Base-by-base conservation (phyloP, 2,888 invertebrate species). In the Operophtera brumata region DNA sequence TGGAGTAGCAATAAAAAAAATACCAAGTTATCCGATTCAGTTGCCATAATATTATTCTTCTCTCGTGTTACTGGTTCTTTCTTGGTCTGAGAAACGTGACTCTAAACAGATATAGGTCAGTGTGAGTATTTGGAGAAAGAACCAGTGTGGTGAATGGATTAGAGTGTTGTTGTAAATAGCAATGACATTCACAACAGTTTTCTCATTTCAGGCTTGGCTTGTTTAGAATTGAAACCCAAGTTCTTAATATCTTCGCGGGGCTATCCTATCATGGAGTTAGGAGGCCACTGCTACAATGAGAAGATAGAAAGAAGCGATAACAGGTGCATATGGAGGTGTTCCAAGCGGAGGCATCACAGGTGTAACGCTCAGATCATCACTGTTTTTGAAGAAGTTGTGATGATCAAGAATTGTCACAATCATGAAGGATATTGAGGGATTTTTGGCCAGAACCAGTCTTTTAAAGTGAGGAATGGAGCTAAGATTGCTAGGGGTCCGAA, bases 271-370 rank as follows among this genome's bases (percentile, higher is more conserved):
- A 60, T 82, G 66, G 35, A 62, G 4, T 37, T 73, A 7, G 73
- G 66, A 6, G 2, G 34, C 5, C 71, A 80, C 40, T 65, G 76
- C 1, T 84, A 69, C 51, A 73, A 80, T 57, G 75, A 67, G 35
- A 64, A 73, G 12, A 78, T 70, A 25, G 73, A 77, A 44, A 71
- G 73, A 4, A 45, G 53, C 7, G 25, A 35, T 0, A 43, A 48
- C n/a, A 25, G 20, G 8, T 7, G 39, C 32, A 13, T 42, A 2
- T 57, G 53, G 55, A 40, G 43, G 26, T 49, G 55, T 28, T 46
- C 55, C 1, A 47, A 43, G 30, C 42, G 52, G 11, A 20, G 43
- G 3, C 14, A 11, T 1, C 45, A 30, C 9, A 43, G 25, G 28
- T 60, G 60, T 12, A 57, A 47, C 28, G 57, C 66, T n/a, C 63